phyloP scores from a whole-genome alignment of 2,888 invertebrate genomes.

The Anagyrus pseudococci region DNA sequence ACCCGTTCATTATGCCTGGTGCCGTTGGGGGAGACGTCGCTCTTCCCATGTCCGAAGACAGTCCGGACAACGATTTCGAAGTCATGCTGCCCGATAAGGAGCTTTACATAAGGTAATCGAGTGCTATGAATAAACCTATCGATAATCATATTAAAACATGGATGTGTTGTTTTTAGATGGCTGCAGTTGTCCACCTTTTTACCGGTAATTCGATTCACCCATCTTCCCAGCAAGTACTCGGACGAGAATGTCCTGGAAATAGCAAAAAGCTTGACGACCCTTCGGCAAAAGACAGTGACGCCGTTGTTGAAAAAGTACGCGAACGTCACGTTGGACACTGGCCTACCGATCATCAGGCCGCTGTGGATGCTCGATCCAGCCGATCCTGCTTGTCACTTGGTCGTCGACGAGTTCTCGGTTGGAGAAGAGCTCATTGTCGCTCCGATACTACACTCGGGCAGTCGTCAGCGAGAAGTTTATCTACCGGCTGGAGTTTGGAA shows the following conservation, averaged over 20 bases:
- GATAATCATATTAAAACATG: too few species aligned
- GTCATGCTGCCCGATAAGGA: slow-evolving; percentile 79
- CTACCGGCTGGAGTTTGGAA: slow-evolving; percentile 92
- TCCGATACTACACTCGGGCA: slow-evolving; percentile 77
- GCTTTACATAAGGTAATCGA: slow-evolving; percentile 70
- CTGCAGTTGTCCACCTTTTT: slow-evolving; percentile 88
- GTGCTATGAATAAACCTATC: too few species aligned
- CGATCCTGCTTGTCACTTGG: slow-evolving; percentile 78
- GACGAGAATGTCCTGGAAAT: slow-evolving; percentile 79
- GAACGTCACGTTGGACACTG: slow-evolving; percentile 79
- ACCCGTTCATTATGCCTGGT: slow-evolving; percentile 91
- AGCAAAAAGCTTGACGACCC: slow-evolving; percentile 75
- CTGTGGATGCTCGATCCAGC: slow-evolving; percentile 88
- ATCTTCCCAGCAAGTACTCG: slow-evolving; percentile 87
- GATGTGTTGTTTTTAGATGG: slow-evolving; percentile 71
- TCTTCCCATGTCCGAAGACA: slow-evolving; percentile 64
- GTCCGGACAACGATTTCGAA: slow-evolving; percentile 80
- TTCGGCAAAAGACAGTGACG: slow-evolving; percentile 79
- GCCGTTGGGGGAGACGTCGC: slow-evolving; percentile 91
- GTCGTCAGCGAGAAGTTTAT: slow-evolving; percentile 81
- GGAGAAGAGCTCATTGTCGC: slow-evolving; percentile 92
- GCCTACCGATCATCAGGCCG: slow-evolving; percentile 84
- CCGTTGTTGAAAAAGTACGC: slow-evolving; percentile 79
- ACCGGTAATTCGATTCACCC: slow-evolving; percentile 90
- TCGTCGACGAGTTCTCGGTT: slow-evolving; percentile 86